Evolutionary conservation across 35 echinoderm and acorn worm genomes (phyloP).

Genomic region (Acanthaster planci): DNA sequence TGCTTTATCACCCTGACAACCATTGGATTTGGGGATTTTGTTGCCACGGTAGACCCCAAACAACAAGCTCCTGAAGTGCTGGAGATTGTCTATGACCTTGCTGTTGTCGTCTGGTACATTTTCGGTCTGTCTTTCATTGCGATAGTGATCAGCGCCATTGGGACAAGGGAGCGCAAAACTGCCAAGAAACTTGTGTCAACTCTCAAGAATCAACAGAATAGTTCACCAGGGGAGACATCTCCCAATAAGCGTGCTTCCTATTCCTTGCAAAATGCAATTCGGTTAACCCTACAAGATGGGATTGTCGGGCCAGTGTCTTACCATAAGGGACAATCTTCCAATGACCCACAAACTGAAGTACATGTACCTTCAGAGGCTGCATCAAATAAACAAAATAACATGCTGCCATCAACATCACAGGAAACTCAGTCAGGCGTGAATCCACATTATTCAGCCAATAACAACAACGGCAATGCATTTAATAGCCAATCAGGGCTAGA

Average conservation of each 20-base stretch:
- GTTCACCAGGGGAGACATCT: too few species aligned
- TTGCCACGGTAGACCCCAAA: constrained; percentile 26
- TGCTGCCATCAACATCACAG: background rate
- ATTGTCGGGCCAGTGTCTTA: background rate
- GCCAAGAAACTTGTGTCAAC: background rate
- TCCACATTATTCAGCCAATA: background rate
- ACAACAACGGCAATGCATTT: background rate
- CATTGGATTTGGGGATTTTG: constrained; percentile 94
- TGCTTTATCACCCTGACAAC: constrained; percentile 86
- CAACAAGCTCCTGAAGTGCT: background rate
- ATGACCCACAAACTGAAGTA: too few species aligned
- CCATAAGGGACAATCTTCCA: background rate
- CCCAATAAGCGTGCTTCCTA: background rate
- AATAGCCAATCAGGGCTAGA: background rate
- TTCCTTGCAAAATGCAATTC: background rate
- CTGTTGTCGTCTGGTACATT: constrained; percentile 36
- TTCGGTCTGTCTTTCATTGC: constrained; percentile 66
- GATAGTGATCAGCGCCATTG: constrained; percentile 37
- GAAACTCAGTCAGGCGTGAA: background rate
- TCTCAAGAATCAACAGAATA: too few species aligned
- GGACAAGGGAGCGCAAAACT: constrained; percentile 37
- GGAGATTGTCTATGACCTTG: constrained; percentile 46
- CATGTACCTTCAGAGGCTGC: too few species aligned
- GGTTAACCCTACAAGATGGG: background rate
- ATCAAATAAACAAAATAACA: too few species aligned